These are phyloP conservation scores for Mythimna impura DNA, from an alignment of 2,888 invertebrate genomes.

Conservation along the genomic window DNA sequence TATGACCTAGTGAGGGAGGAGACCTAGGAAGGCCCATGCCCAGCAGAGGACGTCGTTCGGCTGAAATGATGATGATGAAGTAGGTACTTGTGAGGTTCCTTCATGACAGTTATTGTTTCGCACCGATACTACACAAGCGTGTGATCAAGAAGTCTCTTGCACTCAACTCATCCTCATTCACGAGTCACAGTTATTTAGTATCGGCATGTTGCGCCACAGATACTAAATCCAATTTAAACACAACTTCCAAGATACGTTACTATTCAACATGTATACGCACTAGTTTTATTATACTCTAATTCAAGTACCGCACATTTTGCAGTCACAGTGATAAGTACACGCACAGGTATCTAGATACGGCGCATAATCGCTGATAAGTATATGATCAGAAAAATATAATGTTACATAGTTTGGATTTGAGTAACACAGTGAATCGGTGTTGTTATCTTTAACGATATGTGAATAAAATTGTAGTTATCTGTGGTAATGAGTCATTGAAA, in stretches of 20 bases:
- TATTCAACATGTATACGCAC: background rate
- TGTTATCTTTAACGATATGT: slow-evolving; percentile 24
- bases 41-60: too few species aligned
- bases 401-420: slow-evolving; percentile 21
- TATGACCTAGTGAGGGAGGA: too few species aligned
- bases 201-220: background rate
- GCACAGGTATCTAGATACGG: slow-evolving; percentile 4
- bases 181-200: background rate
- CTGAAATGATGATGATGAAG: too few species aligned
- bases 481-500: background rate
- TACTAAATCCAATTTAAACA: background rate
- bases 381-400: slow-evolving; percentile 18
- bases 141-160: background rate
- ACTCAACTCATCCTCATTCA: background rate
- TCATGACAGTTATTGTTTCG: background rate
- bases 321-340: slow-evolving; percentile 20
- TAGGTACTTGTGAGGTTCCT: background rate
- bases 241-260: background rate
- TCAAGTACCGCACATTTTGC: slow-evolving; percentile 9
- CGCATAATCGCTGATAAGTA: slow-evolving; percentile 26
- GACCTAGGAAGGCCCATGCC: too few species aligned
- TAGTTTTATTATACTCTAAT: background rate
- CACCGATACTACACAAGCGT: background rate
- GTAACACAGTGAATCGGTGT: background rate
- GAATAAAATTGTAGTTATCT: background rate